phyloP scores from a whole-genome alignment of 2,113 vertebrate species.

The Neoarius graeffei region DNA sequence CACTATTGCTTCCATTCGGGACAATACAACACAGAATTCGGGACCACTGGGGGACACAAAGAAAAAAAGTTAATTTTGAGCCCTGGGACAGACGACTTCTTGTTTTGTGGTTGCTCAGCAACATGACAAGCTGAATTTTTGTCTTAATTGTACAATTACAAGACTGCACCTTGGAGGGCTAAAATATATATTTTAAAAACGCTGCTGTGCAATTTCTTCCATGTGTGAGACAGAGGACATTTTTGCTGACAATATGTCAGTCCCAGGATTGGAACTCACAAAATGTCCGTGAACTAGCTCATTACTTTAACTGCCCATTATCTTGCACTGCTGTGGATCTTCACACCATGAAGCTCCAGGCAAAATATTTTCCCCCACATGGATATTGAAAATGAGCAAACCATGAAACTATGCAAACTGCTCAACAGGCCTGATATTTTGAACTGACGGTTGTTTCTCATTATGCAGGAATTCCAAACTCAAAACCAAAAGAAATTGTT shows the following conservation, averaged over 20 bases:
- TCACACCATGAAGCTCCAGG: constrained; percentile 8
- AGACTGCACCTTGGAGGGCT: background rate
- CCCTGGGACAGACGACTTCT: background rate
- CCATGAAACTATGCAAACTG: constrained; percentile 21
- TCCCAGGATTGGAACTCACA: background rate
- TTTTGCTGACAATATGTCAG: background rate
- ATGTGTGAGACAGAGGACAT: background rate
- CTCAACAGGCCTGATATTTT: constrained; percentile 11
- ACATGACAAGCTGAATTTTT: background rate
- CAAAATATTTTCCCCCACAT: constrained; percentile 11
- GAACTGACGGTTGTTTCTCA: constrained; percentile 18
- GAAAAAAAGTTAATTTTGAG: too few species aligned
- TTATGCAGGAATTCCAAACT: constrained; percentile 6
- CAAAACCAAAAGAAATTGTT: constrained; percentile 5
- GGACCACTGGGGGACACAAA: too few species aligned
- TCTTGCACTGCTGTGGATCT: constrained; percentile 24
- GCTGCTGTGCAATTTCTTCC: background rate
- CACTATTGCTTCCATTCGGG: too few species aligned
- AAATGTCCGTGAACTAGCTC: background rate
- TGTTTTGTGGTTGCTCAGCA: background rate
- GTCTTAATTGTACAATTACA: background rate
- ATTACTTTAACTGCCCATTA: background rate
- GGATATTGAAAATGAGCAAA: constrained; percentile 24
- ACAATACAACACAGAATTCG: too few species aligned
- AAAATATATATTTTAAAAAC: background rate